A percentile compares a stretch with the other conserved stretches of the same genome.
phyloP scores from a whole-genome alignment of 1,140 invertebrate genomes.

The Harlomillsia oculata region DNA sequence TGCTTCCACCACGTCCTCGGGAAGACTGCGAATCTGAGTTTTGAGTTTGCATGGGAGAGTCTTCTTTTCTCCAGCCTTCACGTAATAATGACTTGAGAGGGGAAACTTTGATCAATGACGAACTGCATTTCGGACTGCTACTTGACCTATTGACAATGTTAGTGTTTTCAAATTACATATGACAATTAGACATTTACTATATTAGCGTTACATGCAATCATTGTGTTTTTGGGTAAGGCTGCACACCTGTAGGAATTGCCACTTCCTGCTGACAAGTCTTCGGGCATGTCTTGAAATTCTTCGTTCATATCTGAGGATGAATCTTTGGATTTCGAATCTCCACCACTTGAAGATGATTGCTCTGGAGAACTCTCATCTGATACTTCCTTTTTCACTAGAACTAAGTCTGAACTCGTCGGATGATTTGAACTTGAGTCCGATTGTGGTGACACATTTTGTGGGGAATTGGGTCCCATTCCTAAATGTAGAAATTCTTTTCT shows the following conservation, averaged over 20 bases:
- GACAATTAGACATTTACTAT: constrained; percentile 1
- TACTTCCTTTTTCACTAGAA: constrained; percentile 36
- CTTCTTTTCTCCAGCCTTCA: constrained; percentile 57
- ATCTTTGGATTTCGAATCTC: constrained; percentile 19
- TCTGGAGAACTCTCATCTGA: constrained; percentile 28
- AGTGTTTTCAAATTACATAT: not conserved
- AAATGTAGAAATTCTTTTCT: not conserved
- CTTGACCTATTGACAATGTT: too few species aligned
- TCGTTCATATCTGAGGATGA: constrained; percentile 17
- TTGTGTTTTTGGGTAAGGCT: not conserved
- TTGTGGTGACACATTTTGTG: constrained; percentile 52
- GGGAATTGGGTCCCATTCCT: constrained; percentile 15
- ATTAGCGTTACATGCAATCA: too few species aligned
- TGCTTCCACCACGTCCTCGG: not conserved
- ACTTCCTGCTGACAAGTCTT: constrained; percentile 29
- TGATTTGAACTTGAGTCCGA: constrained; percentile 65
- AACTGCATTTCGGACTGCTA: constrained; percentile 27
- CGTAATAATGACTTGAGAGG: constrained; percentile 69
- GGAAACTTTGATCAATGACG: constrained; percentile 59
- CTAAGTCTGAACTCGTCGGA: constrained; percentile 51
- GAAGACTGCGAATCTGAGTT: constrained; percentile 2
- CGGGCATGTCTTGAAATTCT: constrained; percentile 31
- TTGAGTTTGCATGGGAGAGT: not conserved
- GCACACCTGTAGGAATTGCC: constrained; percentile 21
- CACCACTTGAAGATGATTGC: constrained; percentile 16